Evolutionary conservation across 2,888 invertebrate species (phyloP).

Genomic region (Drosophila meridionalis): DNA sequence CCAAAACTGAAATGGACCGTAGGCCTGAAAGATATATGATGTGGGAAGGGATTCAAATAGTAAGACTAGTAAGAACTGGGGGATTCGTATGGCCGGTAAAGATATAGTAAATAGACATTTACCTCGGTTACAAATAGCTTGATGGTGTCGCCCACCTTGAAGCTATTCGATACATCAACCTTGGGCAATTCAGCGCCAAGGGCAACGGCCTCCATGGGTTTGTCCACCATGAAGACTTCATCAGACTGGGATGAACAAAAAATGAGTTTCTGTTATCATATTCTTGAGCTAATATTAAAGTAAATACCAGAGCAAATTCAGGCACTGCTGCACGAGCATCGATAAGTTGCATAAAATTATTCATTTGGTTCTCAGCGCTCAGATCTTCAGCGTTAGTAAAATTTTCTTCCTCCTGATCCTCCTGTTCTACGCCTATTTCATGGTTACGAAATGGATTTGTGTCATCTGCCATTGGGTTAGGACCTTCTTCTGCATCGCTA

Average conservation of each 20-base stretch:
- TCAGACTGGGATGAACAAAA: slow-evolving; percentile 20
- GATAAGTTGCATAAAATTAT: slow-evolving; percentile 6
- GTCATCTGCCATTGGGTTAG: not conserved
- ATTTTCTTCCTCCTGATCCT: not conserved
- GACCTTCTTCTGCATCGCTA: not conserved
- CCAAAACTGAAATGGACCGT: slow-evolving; percentile 61
- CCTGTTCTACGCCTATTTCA: not conserved
- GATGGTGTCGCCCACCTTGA: not conserved
- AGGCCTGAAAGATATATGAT: slow-evolving; percentile 17
- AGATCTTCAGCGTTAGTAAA: not conserved
- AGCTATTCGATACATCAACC: not conserved
- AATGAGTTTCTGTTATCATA: not conserved
- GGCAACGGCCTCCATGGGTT: slow-evolving; percentile 20
- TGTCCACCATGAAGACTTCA: slow-evolving; percentile 22
- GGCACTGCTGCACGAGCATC: slow-evolving; percentile 21
- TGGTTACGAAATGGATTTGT: not conserved
- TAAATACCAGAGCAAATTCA: slow-evolving; percentile 28
- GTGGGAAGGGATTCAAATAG: not conserved
- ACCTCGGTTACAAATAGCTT: slow-evolving; percentile 16
- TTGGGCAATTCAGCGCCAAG: not conserved
- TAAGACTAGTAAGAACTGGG: no score
- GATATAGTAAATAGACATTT: not conserved
- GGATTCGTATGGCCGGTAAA: no score
- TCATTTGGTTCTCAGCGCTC: not conserved
- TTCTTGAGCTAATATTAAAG: no score